Evolutionary conservation across 2,113 vertebrate genomes (phyloP).

Genomic region (Merops nubicus): DNA sequence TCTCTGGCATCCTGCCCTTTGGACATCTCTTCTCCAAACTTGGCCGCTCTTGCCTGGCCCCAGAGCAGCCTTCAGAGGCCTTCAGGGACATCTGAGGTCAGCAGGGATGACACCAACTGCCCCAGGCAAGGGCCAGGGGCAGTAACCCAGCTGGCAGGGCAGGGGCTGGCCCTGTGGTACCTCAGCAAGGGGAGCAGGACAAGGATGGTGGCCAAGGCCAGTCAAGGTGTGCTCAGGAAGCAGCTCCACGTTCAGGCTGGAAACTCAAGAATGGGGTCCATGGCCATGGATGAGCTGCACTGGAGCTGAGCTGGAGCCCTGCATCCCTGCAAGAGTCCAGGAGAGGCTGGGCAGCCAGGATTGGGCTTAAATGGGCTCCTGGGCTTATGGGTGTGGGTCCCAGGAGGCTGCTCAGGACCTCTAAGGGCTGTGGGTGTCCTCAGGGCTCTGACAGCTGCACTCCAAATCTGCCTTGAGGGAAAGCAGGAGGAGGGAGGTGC

Average conservation of each 20-base stretch:
- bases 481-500: neutral
- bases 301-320: neutral
- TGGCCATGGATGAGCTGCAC: no score
- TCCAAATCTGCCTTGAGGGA: neutral
- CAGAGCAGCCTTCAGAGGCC: neutral
- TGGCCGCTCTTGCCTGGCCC: neutral
- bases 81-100: neutral
- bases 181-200: neutral
- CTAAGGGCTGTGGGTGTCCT: neutral
- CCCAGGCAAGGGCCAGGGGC: neutral
- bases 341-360: accelerated
- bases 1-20: neutral
- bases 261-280: neutral
- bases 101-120: neutral
- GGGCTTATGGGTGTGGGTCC: neutral
- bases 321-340: neutral
- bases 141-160: no score
- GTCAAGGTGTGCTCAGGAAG: accelerated
- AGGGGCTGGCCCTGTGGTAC: neutral
- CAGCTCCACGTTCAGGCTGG: neutral
- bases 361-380: neutral
- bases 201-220: neutral
- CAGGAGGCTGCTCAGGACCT: neutral
- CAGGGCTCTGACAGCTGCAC: neutral
- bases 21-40: neutral